Evolutionary conservation across 2,888 invertebrate genomes (phyloP), one percentile per base, ranked within the genome.

Genomic region (Andrena praecox): DNA sequence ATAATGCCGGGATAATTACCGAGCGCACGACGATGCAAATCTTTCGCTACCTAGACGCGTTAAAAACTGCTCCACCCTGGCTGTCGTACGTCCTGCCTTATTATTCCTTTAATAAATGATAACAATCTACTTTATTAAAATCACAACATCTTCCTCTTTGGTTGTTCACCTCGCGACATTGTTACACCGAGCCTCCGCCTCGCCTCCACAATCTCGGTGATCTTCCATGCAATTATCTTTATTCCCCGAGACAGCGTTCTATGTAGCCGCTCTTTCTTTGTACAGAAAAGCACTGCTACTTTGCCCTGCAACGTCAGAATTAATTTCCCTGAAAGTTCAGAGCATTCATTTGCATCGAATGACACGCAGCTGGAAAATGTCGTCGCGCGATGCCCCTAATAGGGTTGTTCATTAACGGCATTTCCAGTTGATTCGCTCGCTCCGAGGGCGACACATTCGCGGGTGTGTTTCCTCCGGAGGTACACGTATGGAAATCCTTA

Each of bases 401-500:
- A 63, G 20, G 27, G 27, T 16, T 66, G 35, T 64, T 66, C 66
- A n/a, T 82, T 81, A 82, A 69, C 66, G 74, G 75, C 67, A 69
- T n/a, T 63, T 6, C 48, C 12, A 29, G 27, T 27, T 24, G 52
- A 42, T 52, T 60, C 68, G 64, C 60, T 67, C 48, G 59, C 71
- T 62, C 66, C 72, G 31, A 52, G 54, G 63, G 50, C 29, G 31
- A 60, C 68, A 72, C 42, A 52, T 76, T 33, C 60, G 35, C 48
- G 66, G 42, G 42, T 27, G 59, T 70, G 75, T 72, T 84, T 74
- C 62, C 75, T 42, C 62, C 59, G 70, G 12, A 16, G 77, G 60
- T 76, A 82, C 84, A 73, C 79, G 77, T 78, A 86, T 83, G 86
- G 78, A 88, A 85, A 89, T 89, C 89, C 88, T 85, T 89, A 85